Evolutionary conservation across 2,113 vertebrate species (phyloP).

Genomic region (Sylvia atricapilla): DNA sequence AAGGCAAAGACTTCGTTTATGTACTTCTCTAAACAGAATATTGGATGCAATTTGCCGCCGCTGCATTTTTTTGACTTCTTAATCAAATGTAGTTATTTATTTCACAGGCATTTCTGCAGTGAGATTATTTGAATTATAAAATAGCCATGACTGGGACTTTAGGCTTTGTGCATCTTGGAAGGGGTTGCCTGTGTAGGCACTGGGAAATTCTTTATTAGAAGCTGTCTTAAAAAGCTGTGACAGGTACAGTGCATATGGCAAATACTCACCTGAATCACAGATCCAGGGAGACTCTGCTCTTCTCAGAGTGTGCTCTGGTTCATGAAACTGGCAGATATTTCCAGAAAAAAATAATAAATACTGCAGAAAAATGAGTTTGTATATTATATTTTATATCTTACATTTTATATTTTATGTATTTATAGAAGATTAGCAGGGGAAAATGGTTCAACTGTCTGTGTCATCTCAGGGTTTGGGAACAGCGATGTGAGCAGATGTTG

Average conservation of each 20-base stretch:
- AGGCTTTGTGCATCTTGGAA: neutral
- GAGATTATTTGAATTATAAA: neutral
- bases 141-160: neutral
- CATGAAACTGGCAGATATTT: neutral
- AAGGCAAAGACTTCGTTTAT: conserved; percentile 18
- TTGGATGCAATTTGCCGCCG: neutral
- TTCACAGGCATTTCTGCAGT: neutral
- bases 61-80: conserved; percentile 6
- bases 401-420: neutral
- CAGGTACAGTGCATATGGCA: neutral
- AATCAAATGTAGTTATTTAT: neutral
- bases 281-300: neutral
- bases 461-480: neutral
- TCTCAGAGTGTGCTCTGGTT: neutral
- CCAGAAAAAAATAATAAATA: neutral
- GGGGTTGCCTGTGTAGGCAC: neutral
- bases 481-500: neutral
- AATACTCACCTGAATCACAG: neutral
- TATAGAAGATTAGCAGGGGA: neutral
- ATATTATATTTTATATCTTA: neutral
- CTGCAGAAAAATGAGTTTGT: neutral
- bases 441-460: neutral
- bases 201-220: neutral
- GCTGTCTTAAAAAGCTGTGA: neutral
- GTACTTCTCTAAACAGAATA: neutral